A percentile compares a stretch with the other conserved stretches of the same genome.
Conservation (phyloP, 2,113 vertebrate genomes). For the Reinhardtius hippoglossoides region DNA sequence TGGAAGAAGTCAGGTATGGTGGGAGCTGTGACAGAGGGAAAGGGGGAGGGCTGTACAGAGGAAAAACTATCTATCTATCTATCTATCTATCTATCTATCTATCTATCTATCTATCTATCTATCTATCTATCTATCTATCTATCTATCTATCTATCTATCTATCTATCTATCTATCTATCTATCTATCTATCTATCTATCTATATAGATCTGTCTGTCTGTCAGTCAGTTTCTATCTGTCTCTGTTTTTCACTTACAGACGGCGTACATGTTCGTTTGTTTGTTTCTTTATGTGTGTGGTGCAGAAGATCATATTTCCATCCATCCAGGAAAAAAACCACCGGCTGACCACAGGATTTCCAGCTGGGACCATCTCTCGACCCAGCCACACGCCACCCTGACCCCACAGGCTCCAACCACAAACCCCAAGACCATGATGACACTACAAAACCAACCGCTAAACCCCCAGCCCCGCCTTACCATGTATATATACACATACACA, state of each 20-base stretch:
- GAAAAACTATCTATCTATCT: constrained; percentile 27
- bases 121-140: constrained; percentile 9
- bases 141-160: constrained; percentile 23
- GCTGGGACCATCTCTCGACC: constrained; percentile 49
- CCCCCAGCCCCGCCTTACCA: constrained; percentile 39
- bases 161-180: constrained; percentile 4
- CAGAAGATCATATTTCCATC: constrained; percentile 50
- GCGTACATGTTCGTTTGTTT: constrained; percentile 20
- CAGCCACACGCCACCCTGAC: constrained; percentile 67
- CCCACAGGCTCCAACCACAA: constrained; percentile 62
- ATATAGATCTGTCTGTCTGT: constrained; percentile 11
- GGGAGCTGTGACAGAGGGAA: not conserved
- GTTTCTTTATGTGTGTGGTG: constrained; percentile 25
- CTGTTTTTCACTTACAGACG: not conserved
- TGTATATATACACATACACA: constrained; percentile 12
- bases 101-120: constrained; percentile 26
- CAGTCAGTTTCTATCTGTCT: constrained; percentile 17
- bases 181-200: not conserved
- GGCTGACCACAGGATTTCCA: constrained; percentile 64
- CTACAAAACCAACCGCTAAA: constrained; percentile 49
- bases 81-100: constrained; percentile 4
- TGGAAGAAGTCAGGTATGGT: not conserved
- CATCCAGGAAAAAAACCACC: constrained; percentile 44
- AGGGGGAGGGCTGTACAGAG: not conserved
- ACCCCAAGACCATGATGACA: constrained; percentile 64